A percentile compares a stretch with the other conserved stretches of the same genome.
phyloP scores from a whole-genome alignment of 2,888 invertebrate species.

The Cerastoderma edule region DNA sequence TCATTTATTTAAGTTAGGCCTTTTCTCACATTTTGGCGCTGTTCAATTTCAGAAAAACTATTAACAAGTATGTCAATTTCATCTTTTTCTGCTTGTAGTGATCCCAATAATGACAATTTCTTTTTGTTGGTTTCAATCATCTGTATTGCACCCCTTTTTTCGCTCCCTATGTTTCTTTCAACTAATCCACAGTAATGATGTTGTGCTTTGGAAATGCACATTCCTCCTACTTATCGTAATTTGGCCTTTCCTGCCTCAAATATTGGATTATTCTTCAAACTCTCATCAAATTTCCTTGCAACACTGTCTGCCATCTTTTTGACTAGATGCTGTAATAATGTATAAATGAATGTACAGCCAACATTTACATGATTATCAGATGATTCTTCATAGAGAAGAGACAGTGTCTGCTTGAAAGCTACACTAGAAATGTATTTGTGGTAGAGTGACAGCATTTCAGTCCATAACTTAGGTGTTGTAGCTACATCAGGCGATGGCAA shows the following conservation, averaged over 20 bases:
- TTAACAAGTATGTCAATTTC: conserved; percentile 19
- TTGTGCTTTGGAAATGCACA: conserved; percentile 41
- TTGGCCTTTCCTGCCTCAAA: conserved; percentile 41
- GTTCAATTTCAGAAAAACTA: conserved; percentile 37
- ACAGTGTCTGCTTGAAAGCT: conserved; percentile 10
- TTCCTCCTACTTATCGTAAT: conserved; percentile 40
- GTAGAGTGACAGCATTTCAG: conserved; percentile 9
- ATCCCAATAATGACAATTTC: conserved; percentile 7
- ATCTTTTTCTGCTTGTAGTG: conserved; percentile 19
- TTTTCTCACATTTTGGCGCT: conserved; percentile 36
- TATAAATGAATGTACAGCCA: conserved; percentile 9
- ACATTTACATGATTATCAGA: conserved; percentile 23
- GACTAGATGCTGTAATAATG: conserved; percentile 1
- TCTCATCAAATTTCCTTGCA: neutral
- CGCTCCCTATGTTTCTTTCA: conserved; percentile 9
- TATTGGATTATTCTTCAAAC: neutral
- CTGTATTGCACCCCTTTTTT: conserved; percentile 14
- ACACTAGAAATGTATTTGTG: conserved; percentile 10
- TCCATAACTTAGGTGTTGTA: conserved; percentile 24
- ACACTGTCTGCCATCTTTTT: conserved; percentile 1
- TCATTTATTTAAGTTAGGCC: conserved; percentile 38
- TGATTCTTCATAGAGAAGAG: conserved; percentile 3
- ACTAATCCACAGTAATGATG: conserved; percentile 22
- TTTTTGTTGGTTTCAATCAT: neutral
- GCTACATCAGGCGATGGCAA: conserved; percentile 7